phyloP scores from a whole-genome alignment of 2,888 invertebrate species.

The Drosophila buzzatii region DNA sequence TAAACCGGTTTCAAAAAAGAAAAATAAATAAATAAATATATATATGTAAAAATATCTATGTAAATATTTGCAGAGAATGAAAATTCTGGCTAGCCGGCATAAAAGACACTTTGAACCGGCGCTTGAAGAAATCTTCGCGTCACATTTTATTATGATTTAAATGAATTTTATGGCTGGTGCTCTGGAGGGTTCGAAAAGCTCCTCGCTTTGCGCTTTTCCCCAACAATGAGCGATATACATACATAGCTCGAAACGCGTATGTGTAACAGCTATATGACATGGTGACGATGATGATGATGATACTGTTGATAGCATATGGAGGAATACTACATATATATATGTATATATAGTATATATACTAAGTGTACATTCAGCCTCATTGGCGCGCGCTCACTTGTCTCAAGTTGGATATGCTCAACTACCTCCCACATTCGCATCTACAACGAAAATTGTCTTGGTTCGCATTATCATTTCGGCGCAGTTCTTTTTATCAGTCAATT shows the following conservation, averaged over 20 bases:
- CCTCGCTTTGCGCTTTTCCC: slow-evolving; percentile 31
- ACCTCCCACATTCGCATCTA: slow-evolving; percentile 52
- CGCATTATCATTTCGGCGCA: slow-evolving; percentile 69
- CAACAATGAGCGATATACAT: slow-evolving; percentile 36
- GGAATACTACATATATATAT: slow-evolving; percentile 16
- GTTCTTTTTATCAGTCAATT: slow-evolving; percentile 79
- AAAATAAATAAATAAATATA: neutral
- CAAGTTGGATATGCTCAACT: slow-evolving; percentile 47
- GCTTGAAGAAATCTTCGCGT: slow-evolving; percentile 57
- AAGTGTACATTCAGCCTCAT: slow-evolving; percentile 68
- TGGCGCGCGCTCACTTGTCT: slow-evolving; percentile 64
- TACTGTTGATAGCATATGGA: slow-evolving; percentile 41
- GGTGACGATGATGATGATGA: slow-evolving; percentile 28
- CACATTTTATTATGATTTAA: slow-evolving; percentile 77
- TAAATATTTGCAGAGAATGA: slow-evolving; percentile 14
- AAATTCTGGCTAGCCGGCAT: slow-evolving; percentile 28
- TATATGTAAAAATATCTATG: neutral
- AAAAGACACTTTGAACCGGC: slow-evolving; percentile 40
- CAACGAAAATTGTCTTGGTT: slow-evolving; percentile 45
- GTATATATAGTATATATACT: slow-evolving; percentile 53
- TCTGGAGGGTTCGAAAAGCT: slow-evolving; percentile 49
- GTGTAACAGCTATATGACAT: slow-evolving; percentile 5
- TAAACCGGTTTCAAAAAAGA: slow-evolving; percentile 27
- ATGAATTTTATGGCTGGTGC: slow-evolving; percentile 71
- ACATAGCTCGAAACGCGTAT: slow-evolving; percentile 11